Evolutionary conservation across 2,797 vertebrate genomes (phyloP).

Genomic region (Apodemus agrarius): DNA sequence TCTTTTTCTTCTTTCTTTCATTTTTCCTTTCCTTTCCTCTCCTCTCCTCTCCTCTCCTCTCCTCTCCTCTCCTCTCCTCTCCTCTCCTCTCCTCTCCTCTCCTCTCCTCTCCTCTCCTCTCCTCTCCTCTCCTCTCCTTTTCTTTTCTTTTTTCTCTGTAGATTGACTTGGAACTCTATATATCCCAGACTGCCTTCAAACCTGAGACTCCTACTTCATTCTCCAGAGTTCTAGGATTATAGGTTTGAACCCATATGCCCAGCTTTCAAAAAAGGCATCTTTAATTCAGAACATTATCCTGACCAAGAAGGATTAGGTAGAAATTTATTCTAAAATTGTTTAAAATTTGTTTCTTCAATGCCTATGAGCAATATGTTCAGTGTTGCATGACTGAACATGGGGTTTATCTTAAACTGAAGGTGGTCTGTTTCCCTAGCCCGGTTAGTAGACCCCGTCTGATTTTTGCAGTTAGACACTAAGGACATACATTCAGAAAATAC

Average conservation of each 20-base stretch:
- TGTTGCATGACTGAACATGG: neutral
- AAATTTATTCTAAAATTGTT: constrained; percentile 21
- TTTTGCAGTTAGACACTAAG: constrained; percentile 12
- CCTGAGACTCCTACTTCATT: neutral
- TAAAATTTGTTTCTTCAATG: neutral
- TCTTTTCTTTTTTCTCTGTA: neutral
- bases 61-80: too few species aligned
- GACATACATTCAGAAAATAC: neutral
- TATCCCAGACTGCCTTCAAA: neutral
- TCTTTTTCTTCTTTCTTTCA: too few species aligned
- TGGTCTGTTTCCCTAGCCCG: neutral
- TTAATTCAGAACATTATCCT: constrained; percentile 29
- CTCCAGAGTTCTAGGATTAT: neutral
- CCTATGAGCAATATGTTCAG: neutral
- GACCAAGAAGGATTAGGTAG: neutral
- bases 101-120: too few species aligned
- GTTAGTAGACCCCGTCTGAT: neutral
- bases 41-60: too few species aligned
- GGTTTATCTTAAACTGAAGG: neutral
- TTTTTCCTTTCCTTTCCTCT: too few species aligned
- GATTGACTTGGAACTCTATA: neutral
- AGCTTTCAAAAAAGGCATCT: neutral
- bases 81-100: too few species aligned
- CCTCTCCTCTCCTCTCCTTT: too few species aligned
- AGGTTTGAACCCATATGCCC: neutral